Evolutionary conservation across 2,888 invertebrate species (phyloP).

Genomic region (Mythimna vitellina): DNA sequence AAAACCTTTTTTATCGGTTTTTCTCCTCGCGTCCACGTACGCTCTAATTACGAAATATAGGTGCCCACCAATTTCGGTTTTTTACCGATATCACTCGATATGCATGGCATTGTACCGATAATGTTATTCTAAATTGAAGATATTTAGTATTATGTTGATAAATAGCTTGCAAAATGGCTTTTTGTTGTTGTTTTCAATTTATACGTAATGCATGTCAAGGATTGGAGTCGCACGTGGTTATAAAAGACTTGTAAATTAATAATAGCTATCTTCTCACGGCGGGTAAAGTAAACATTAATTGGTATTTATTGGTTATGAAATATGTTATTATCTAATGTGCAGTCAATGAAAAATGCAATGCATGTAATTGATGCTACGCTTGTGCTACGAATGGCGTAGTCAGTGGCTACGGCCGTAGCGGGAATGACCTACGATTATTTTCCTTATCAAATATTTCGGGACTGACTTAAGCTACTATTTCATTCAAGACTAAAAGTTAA

Average conservation of each 20-base stretch:
- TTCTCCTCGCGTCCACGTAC: constrained; percentile 69
- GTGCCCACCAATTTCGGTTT: constrained; percentile 69
- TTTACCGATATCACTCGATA: constrained; percentile 68
- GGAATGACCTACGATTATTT: constrained; percentile 4
- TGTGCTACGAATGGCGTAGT: constrained; percentile 22
- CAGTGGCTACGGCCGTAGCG: constrained; percentile 27
- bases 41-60: constrained; percentile 78
- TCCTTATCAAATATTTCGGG: neutral
- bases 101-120: constrained; percentile 37
- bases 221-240: constrained; percentile 59
- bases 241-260: constrained; percentile 46
- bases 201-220: constrained; percentile 81
- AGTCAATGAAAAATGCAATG: neutral
- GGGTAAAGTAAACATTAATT: constrained; percentile 28
- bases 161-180: constrained; percentile 76
- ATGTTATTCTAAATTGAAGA: constrained; percentile 42
- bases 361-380: constrained; percentile 13
- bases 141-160: constrained; percentile 73
- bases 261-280: constrained; percentile 36
- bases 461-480: neutral
- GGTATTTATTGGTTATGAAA: constrained; percentile 15
- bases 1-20: constrained; percentile 53
- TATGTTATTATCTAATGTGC: neutral
- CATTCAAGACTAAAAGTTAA: no score
- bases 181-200: constrained; percentile 66